Conservation (phyloP, 2,797 vertebrate genomes). For the Sebastes elongatus region DNA sequence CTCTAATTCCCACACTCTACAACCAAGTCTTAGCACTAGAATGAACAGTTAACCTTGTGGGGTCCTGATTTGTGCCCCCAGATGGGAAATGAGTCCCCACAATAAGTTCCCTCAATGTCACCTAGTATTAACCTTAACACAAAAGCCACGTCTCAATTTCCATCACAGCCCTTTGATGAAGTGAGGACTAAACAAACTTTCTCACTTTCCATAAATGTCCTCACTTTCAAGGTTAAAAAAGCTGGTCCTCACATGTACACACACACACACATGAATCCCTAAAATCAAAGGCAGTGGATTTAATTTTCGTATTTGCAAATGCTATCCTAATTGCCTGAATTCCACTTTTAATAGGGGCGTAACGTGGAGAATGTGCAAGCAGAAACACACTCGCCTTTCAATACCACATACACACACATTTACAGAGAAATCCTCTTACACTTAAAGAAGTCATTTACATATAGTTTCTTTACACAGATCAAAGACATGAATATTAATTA, state of each 20-base stretch:
- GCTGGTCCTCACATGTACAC: not conserved
- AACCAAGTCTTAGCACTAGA: not conserved
- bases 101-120: not conserved
- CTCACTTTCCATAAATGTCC: not conserved
- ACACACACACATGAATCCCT: not conserved
- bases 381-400: not conserved
- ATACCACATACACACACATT: not conserved
- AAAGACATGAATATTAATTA: constrained; percentile 18
- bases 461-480: not conserved
- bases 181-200: not conserved
- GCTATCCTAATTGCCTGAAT: not conserved
- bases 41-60: not conserved
- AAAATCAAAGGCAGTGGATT: constrained; percentile 1
- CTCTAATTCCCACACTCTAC: not conserved
- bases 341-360: not conserved
- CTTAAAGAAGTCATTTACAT: constrained; percentile 14
- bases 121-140: not conserved
- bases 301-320: not conserved
- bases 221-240: not conserved
- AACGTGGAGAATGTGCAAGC: not conserved
- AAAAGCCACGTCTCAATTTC: not conserved
- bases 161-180: not conserved
- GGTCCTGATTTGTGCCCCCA: too few relatives aligned
- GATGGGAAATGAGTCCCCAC: not conserved
- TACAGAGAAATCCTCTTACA: constrained; percentile 4